Evolutionary conservation across 2,113 vertebrate genomes (phyloP).

Genomic region (Phasianus colchicus): DNA sequence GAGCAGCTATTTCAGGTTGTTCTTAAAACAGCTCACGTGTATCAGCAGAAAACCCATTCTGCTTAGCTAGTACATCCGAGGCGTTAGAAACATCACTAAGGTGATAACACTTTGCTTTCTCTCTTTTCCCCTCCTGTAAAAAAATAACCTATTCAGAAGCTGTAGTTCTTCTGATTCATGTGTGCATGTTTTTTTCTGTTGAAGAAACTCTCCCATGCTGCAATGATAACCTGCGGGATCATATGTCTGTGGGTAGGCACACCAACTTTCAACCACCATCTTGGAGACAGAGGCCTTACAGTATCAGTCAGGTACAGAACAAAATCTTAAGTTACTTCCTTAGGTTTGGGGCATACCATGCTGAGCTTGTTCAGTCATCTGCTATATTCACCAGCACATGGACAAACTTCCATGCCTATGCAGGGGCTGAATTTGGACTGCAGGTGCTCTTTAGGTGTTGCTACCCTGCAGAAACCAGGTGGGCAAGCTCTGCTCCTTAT

Average conservation of each 20-base stretch:
- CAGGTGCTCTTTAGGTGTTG: not conserved
- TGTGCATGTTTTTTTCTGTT: not conserved
- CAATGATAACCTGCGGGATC: not conserved
- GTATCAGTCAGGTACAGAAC: not conserved
- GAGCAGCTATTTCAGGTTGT: not conserved
- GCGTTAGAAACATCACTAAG: not conserved
- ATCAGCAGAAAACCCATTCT: not conserved
- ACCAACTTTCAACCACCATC: not conserved
- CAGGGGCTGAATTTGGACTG: not conserved
- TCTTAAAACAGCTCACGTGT: not conserved
- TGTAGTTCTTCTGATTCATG: not conserved
- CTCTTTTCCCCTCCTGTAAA: not conserved
- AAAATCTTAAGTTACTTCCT: not conserved
- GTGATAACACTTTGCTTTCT: not conserved
- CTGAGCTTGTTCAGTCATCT: not conserved
- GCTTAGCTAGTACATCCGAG: not conserved
- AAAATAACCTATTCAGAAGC: not conserved
- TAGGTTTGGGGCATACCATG: accelerated
- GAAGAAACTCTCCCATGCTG: not conserved
- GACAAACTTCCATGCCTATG: not conserved
- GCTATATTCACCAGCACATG: not conserved
- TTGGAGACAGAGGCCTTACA: accelerated
- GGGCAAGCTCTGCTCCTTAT: not conserved
- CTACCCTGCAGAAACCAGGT: not conserved
- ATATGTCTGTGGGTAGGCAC: not conserved